A percentile compares a stretch with the other conserved stretches of the same genome.
Evolutionary conservation across 2,888 invertebrate genomes (phyloP).

Genomic region (Eulithis prunata): DNA sequence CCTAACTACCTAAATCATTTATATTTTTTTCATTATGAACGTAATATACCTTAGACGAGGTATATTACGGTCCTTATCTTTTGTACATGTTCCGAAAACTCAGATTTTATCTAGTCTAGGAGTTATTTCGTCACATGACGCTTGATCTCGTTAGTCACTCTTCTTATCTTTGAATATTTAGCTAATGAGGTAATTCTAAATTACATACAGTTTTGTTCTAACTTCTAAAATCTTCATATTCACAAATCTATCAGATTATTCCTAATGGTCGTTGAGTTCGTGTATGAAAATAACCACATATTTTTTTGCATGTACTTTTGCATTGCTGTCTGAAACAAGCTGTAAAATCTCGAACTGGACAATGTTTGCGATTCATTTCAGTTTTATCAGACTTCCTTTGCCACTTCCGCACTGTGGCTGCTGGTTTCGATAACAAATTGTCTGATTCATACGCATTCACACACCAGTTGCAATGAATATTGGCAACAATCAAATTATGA

Average conservation of each 20-base stretch:
- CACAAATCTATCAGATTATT: neutral
- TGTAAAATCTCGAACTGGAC: constrained; percentile 52
- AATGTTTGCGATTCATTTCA: constrained; percentile 64
- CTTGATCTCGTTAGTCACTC: constrained; percentile 1
- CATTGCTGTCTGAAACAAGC: constrained; percentile 22
- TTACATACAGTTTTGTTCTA: neutral
- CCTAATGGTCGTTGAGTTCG: neutral
- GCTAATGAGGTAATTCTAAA: constrained; percentile 4
- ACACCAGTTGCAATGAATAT: constrained; percentile 39
- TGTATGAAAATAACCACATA: neutral
- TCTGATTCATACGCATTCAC: constrained; percentile 45
- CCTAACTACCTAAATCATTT: no score
- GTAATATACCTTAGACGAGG: no score
- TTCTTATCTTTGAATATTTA: constrained; percentile 6
- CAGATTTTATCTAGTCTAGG: constrained; percentile 9
- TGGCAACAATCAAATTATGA: constrained; percentile 22
- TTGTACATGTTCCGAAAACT: neutral
- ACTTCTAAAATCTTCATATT: neutral
- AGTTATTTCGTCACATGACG: constrained; percentile 14
- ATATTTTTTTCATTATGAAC: no score
- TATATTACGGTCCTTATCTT: neutral
- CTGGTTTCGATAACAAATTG: constrained; percentile 64
- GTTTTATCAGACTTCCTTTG: constrained; percentile 77
- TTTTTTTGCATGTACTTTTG: constrained; percentile 10
- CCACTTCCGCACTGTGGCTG: constrained; percentile 67